Percentiles rank a stretch among this genome's conserved stretches.
Evolutionary conservation across 2,797 vertebrate species (phyloP).

Genomic region (Coregonus sp.): DNA sequence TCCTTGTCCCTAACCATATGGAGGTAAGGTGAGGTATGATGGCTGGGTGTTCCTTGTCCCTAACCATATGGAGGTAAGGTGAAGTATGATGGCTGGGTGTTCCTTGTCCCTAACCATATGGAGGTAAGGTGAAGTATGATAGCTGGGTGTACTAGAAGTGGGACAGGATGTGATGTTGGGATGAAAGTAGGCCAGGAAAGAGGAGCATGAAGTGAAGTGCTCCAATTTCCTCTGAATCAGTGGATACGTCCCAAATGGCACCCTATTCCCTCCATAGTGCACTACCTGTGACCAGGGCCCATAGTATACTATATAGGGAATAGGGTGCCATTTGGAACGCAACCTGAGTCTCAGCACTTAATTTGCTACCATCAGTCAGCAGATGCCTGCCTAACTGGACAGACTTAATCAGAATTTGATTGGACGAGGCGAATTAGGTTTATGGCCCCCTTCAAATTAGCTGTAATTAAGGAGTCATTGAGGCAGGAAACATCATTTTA

Average conservation of each 20-base stretch:
- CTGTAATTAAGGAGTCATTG: slow-evolving; percentile 45
- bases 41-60: not conserved
- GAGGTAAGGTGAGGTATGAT: not conserved
- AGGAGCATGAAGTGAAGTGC: not conserved
- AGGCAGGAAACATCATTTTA: slow-evolving; percentile 54
- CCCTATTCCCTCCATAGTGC: not conserved
- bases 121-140: not conserved
- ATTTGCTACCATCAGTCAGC: not conserved
- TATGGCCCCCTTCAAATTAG: slow-evolving; percentile 40
- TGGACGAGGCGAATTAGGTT: slow-evolving; percentile 18
- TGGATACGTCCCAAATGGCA: not conserved
- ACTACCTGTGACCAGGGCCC: not conserved
- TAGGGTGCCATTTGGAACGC: not conserved
- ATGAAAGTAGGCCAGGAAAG: not conserved
- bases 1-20: not conserved
- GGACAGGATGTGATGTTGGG: not conserved
- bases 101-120: not conserved
- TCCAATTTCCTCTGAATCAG: not conserved
- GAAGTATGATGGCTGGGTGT: not conserved
- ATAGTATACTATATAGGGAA: not conserved
- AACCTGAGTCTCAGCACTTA: not conserved
- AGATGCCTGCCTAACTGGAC: slow-evolving; percentile 10
- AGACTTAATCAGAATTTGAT: slow-evolving; percentile 15
- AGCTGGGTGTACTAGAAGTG: not conserved
- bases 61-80: not conserved